phyloP scores from a whole-genome alignment of 2,888 invertebrate genomes.

The Barypeithes pellucidus region DNA sequence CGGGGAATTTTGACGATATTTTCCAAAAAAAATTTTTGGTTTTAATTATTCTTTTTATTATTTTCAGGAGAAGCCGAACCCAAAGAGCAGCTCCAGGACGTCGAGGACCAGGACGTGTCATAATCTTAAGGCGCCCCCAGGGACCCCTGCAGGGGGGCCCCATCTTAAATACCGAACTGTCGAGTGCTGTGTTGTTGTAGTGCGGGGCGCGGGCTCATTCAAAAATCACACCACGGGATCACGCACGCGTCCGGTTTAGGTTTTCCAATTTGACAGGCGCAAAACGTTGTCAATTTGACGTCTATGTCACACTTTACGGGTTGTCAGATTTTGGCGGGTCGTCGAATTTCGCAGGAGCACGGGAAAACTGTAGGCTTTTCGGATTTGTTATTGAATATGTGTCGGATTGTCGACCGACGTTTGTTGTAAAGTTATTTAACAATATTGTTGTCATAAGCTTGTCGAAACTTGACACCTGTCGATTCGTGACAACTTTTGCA shows the following conservation, averaged over 20 bases:
- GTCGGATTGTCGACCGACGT: too few relatives aligned
- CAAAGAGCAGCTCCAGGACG: conserved; percentile 93
- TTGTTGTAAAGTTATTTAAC: too few relatives aligned
- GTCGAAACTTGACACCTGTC: conserved; percentile 16
- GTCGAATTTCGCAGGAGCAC: neutral
- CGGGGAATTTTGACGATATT: too few relatives aligned
- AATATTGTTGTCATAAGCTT: too few relatives aligned
- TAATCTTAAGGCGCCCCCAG: conserved; percentile 73
- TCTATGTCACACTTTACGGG: neutral
- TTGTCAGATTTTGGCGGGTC: neutral
- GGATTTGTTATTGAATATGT: too few relatives aligned
- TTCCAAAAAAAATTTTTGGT: too few relatives aligned
- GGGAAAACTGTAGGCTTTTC: too few relatives aligned
- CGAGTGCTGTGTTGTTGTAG: conserved; percentile 55
- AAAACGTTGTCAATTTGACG: conserved; percentile 1
- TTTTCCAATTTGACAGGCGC: conserved; percentile 13
- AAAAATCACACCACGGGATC: conserved; percentile 32
- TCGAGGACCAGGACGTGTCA: conserved; percentile 96
- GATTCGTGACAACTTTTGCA: conserved; percentile 4
- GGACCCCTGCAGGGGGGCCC: conserved; percentile 34
- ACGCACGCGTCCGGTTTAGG: conserved; percentile 23
- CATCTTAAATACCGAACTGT: conserved; percentile 52
- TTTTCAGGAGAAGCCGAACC: conserved; percentile 89
- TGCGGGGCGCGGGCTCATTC: conserved; percentile 50
- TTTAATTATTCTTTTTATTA: conserved; percentile 63